Evolutionary conservation across 2,797 vertebrate species (phyloP).

Genomic region (Neosilurus mollespiculum): DNA sequence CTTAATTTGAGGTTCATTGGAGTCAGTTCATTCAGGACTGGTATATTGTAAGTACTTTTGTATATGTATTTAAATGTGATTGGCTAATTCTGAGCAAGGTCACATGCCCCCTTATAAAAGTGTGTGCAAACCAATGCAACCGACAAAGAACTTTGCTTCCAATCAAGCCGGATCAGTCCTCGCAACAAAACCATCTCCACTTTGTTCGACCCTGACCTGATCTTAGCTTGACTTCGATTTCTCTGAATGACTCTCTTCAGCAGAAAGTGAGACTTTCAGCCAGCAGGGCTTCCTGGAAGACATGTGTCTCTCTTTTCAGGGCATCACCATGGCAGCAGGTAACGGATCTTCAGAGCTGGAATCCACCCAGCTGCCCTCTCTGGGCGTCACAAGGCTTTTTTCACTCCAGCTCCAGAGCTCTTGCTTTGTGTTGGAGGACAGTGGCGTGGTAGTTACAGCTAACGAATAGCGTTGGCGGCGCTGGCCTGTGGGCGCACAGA

Average conservation of each 20-base stretch:
- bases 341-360: constrained; percentile 53
- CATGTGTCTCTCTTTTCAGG: constrained; percentile 35
- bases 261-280: constrained; percentile 10
- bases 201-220: background rate
- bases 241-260: constrained; percentile 16
- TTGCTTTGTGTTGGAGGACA: constrained; percentile 48
- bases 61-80: background rate
- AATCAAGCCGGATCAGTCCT: background rate
- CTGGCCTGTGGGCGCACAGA: constrained; percentile 57
- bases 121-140: background rate
- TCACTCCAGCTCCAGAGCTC: constrained; percentile 28
- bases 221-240: background rate
- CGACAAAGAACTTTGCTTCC: background rate
- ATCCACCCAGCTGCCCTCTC: constrained; percentile 50
- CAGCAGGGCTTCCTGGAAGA: constrained; percentile 37
- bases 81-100: background rate
- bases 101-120: background rate
- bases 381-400: constrained; percentile 30
- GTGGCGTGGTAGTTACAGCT: constrained; percentile 50
- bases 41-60: background rate
- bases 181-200: background rate
- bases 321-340: constrained; percentile 63
- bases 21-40: too few relatives aligned
- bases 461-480: constrained; percentile 60
- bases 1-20: background rate